Percentiles rank a stretch among this genome's conserved stretches.
Conservation (phyloP, 2,113 vertebrate genomes). For the Donacobius atricapilla region DNA sequence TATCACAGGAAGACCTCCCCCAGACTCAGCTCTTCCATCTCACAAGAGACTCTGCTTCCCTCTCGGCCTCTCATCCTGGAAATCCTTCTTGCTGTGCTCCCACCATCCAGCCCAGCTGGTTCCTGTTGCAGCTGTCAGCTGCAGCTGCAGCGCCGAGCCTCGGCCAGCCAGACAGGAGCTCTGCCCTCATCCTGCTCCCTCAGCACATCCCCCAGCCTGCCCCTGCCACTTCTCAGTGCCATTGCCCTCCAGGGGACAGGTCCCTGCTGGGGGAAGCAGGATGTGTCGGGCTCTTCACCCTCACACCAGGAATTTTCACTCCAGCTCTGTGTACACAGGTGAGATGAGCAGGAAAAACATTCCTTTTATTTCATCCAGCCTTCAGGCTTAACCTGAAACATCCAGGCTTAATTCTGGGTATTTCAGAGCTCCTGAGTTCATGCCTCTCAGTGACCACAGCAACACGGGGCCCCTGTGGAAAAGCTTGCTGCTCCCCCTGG, state of each 20-base stretch:
- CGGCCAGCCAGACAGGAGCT: fast-evolving
- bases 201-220: background rate
- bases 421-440: background rate
- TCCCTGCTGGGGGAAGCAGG: background rate
- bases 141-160: background rate
- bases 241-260: fast-evolving
- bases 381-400: background rate
- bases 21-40: background rate
- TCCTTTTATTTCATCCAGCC: background rate
- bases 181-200: background rate
- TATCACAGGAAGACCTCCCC: background rate
- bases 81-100: background rate
- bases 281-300: background rate
- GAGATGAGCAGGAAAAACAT: background rate
- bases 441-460: background rate
- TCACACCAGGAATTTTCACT: background rate
- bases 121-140: background rate
- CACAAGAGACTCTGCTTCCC: background rate
- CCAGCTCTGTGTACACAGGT: background rate
- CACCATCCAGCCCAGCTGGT: background rate
- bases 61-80: background rate
- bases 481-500: background rate
- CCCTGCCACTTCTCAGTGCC: background rate
- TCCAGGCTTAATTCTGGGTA: background rate
- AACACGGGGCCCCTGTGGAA: background rate